Evolutionary conservation across 2,888 invertebrate genomes (phyloP), one percentile per base, ranked within the genome.

Genomic region (Chrysolina oricalcia): DNA sequence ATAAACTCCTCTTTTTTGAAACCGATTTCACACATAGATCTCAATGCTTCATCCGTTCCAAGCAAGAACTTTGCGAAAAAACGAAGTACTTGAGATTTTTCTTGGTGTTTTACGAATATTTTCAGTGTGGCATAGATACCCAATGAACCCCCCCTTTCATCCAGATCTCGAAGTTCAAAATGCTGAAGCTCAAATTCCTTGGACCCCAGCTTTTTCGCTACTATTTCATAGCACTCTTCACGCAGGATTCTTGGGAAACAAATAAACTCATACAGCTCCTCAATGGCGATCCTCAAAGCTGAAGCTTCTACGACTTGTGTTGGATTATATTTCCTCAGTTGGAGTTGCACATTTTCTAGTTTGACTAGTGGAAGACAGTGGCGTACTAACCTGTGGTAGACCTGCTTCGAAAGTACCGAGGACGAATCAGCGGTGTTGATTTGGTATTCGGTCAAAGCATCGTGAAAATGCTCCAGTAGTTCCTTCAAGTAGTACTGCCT

Each of bases 341-440:
- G n/a, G 5, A n/a, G 13, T 8, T 27, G 59, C 27, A 59, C 59
- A 15, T 15, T 23, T 27, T 59, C 35, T 2, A 59, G 59, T 17
- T 59, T 59, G n/a, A 59, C 27, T 8, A 27, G n/a, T 17, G 59
- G 59, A 27, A 59, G 23, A 59, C 59, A 59, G 35, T n/a, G n/a
- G 15, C 35, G 59, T n/a, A 59, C 27, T 2, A 59, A n/a, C n/a
- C n/a, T 59, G 15, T 35, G 59, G n/a, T 59, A 59, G 1, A 0
- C 35, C 11, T 13, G 8, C 8, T 23, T 59, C 10, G 59, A 59
- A 2, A 59, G n/a, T n/a, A 59, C 27, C 5, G 21, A 6, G 9
- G 27, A 13, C 9, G 59, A 35, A 6, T n/a, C 59, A 17, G 17
- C 1, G n/a, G 15, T n/a, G 27, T 59, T 35, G 9, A 59, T 1